A percentile compares a stretch with the other conserved stretches of the same genome.
Conservation (phyloP, 2,888 invertebrate genomes). For the Barypeithes pellucidus region DNA sequence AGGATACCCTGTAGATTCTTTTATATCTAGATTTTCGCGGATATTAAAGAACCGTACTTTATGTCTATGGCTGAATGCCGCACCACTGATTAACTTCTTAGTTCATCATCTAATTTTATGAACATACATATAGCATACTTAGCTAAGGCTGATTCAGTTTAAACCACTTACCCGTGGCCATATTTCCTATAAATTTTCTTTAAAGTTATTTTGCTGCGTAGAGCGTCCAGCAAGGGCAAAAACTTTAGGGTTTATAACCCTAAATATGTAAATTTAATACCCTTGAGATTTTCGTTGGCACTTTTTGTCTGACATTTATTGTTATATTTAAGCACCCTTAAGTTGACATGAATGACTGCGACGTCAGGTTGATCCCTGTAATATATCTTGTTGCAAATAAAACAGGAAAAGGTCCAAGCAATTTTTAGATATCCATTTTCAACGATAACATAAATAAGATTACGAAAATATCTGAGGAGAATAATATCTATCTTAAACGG, state of each 20-base stretch:
- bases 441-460: constrained; percentile 33
- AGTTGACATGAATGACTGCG: constrained; percentile 47
- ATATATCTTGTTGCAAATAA: constrained; percentile 48
- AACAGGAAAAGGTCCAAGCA: constrained; percentile 29
- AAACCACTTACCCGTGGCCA: constrained; percentile 9
- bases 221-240: constrained; percentile 40
- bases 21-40: too few species aligned
- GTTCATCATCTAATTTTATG: too few species aligned
- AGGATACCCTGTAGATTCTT: too few species aligned
- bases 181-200: constrained; percentile 37
- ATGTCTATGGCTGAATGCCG: too few species aligned
- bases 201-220: constrained; percentile 23
- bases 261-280: constrained; percentile 52
- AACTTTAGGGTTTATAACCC: constrained; percentile 43
- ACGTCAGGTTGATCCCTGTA: constrained; percentile 38
- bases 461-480: not conserved
- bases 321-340: constrained; percentile 46
- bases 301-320: constrained; percentile 52
- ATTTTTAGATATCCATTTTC: constrained; percentile 27
- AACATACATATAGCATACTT: too few species aligned
- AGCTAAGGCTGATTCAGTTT: constrained; percentile 8
- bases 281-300: constrained; percentile 48
- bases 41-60: too few species aligned
- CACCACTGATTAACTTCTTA: too few species aligned
- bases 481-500: not conserved